Percentiles rank a stretch among this genome's conserved stretches.
Conservation (phyloP, 2,888 invertebrate genomes). For the Ophion costatus region DNA sequence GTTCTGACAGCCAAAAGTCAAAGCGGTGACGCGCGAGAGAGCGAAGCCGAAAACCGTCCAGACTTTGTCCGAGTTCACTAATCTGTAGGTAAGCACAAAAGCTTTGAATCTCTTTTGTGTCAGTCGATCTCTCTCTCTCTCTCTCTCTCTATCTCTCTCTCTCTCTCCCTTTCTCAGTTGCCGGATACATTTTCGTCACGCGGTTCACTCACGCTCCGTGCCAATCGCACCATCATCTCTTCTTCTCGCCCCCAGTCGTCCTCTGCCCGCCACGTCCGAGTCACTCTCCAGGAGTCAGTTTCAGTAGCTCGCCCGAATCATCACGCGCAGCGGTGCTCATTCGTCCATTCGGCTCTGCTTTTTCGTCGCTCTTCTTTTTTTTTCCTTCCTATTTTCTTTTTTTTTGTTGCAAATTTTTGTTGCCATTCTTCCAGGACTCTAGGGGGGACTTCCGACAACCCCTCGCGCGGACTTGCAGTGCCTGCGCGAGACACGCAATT, state of each 20-base stretch:
- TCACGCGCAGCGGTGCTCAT: slow-evolving; percentile 56
- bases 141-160: too few species aligned
- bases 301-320: slow-evolving; percentile 58
- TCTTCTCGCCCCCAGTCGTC: slow-evolving; percentile 45
- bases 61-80: slow-evolving; percentile 81
- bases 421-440: too few species aligned
- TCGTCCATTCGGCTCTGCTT: neutral
- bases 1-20: slow-evolving; percentile 52
- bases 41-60: slow-evolving; percentile 67
- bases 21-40: slow-evolving; percentile 36
- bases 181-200: slow-evolving; percentile 56
- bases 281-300: slow-evolving; percentile 51
- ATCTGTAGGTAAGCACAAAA: slow-evolving; percentile 80
- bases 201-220: slow-evolving; percentile 50
- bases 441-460: too few species aligned
- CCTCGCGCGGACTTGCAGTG: too few species aligned
- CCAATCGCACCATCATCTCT: slow-evolving; percentile 50
- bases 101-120: slow-evolving; percentile 60
- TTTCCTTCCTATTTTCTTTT: neutral
- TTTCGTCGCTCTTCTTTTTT: neutral
- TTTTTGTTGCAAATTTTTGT: neutral
- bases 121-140: slow-evolving; percentile 56
- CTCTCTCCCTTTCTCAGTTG: neutral
- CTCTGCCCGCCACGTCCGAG: slow-evolving; percentile 37
- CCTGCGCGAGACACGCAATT: too few species aligned